A percentile compares a stretch with the other conserved stretches of the same genome.
Conservation (phyloP, 2,888 invertebrate genomes). For the Drosophila dives region DNA sequence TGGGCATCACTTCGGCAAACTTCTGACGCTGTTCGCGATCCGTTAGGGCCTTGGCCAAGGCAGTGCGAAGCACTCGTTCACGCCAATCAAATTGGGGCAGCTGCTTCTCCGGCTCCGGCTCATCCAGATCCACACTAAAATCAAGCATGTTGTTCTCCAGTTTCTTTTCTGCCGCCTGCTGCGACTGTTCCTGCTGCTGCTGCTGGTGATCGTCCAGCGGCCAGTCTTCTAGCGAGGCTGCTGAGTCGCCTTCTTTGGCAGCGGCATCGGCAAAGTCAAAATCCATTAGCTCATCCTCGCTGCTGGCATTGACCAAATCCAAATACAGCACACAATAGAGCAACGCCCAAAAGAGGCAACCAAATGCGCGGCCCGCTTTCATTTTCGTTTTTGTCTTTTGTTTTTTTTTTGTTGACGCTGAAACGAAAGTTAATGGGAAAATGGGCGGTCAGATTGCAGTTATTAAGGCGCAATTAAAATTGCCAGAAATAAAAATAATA, state of each 20-base stretch:
- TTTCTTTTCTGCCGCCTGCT: slow-evolving; percentile 56
- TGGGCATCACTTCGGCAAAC: slow-evolving; percentile 88
- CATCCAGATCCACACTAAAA: slow-evolving; percentile 70
- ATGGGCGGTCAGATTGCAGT: slow-evolving; percentile 64
- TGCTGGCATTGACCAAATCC: slow-evolving; percentile 58
- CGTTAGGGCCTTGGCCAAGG: slow-evolving; percentile 87
- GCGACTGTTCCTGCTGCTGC: slow-evolving; percentile 46
- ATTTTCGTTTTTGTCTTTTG: slow-evolving; percentile 55
- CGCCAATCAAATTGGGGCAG: slow-evolving; percentile 81
- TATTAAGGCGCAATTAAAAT: slow-evolving; percentile 61
- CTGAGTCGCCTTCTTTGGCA: slow-evolving; percentile 81
- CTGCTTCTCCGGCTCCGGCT: slow-evolving; percentile 66
- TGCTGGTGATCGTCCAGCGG: slow-evolving; percentile 70
- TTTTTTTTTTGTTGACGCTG: slow-evolving; percentile 28
- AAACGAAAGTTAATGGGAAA: slow-evolving; percentile 69
- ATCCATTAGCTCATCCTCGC: slow-evolving; percentile 75
- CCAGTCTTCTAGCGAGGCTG: slow-evolving; percentile 66
- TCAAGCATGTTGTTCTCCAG: slow-evolving; percentile 63
- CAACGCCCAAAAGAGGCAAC: slow-evolving; percentile 71
- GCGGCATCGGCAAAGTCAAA: slow-evolving; percentile 76
- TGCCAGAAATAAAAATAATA: slow-evolving; percentile 33
- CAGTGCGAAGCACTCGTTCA: slow-evolving; percentile 86
- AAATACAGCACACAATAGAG: slow-evolving; percentile 72
- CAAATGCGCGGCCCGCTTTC: slow-evolving; percentile 62
- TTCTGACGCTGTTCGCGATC: slow-evolving; percentile 87